Evolutionary conservation across 2,888 invertebrate species (phyloP), one percentile per base, ranked within the genome.

Genomic region (Thymelicus acteon): DNA sequence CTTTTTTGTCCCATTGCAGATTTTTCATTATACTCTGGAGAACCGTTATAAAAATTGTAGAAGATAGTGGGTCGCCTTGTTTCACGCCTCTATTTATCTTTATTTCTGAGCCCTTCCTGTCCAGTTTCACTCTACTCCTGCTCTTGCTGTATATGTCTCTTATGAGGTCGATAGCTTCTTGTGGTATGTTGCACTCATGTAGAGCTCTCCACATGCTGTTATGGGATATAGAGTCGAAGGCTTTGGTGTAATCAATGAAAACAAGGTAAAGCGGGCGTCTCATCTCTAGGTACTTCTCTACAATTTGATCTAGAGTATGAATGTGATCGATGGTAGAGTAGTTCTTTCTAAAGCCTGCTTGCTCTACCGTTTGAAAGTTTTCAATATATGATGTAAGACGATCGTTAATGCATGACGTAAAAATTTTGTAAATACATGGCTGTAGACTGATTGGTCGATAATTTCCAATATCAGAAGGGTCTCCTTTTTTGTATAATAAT

Each of bases 171-270:
- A 67, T 67, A 37, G 15, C 2, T 54, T 24, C 7, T 24, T n/a
- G 10, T 7, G 31, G 10, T 63, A 19, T 52, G 0, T 44, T 15
- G 12, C 19, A 37, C 8, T 19, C 44, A 44, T 57, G 19, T 44
- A 73, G 60, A 37, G 70, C 64, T 62, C 40, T 39, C 66, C 72
- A 69, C 8, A 72, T 72, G 37, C 64, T 67, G 31, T 48, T 31
- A 44, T 69, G 66, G 13, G 48, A 62, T 61, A 73, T 70, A 37
- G 68, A 71, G 40, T 73, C 72, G 19, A 70, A 72, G 2, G 72
- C 72, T 48, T 72, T 73, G 47, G 68, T 62, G 58, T 71, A 74
- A 44, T 74, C 72, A 37, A 72, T 65, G 15, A 68, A 74, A 7
- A 63, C 72, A 7, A 74, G 60, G 39, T 74, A 74, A 31, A 72